Conservation (phyloP, 2,888 invertebrate species). For the Athalia rosae region DNA sequence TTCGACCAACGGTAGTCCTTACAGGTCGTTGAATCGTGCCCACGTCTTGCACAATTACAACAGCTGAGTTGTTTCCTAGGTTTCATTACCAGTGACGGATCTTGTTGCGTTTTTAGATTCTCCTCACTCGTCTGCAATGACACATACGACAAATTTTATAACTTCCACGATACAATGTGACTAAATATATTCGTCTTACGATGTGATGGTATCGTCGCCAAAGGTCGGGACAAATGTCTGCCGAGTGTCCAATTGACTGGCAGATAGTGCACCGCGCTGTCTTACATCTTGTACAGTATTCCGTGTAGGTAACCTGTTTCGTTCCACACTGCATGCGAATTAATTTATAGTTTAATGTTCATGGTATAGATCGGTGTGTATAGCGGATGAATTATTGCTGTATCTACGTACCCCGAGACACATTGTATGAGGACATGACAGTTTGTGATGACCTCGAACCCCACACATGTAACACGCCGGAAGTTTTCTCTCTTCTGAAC, state of each 20-base stretch:
- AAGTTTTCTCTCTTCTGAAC: constrained; percentile 76
- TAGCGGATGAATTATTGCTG: not conserved
- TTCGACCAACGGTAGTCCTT: constrained; percentile 64
- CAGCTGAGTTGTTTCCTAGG: constrained; percentile 68
- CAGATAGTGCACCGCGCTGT: constrained; percentile 78
- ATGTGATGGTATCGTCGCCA: constrained; percentile 87
- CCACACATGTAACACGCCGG: constrained; percentile 82
- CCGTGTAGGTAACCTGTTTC: constrained; percentile 60
- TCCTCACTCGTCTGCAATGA: constrained; percentile 63
- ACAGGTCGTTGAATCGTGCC: constrained; percentile 70
- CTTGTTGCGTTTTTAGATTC: constrained; percentile 61
- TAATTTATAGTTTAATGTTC: not conserved
- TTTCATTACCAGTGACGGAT: constrained; percentile 63
- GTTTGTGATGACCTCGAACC: constrained; percentile 78
- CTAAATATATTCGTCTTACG: constrained; percentile 69
- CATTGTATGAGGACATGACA: constrained; percentile 81
- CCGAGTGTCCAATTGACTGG: constrained; percentile 78
- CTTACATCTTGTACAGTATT: constrained; percentile 77
- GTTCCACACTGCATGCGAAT: constrained; percentile 78
- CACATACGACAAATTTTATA: not conserved
- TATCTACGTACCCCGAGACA: constrained; percentile 80
- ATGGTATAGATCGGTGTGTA: constrained; percentile 35
- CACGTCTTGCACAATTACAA: constrained; percentile 72
- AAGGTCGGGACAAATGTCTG: constrained; percentile 81
- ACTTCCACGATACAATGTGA: not conserved